phyloP scores from a whole-genome alignment of 1,140 invertebrate genomes.

The Idris sp. region DNA sequence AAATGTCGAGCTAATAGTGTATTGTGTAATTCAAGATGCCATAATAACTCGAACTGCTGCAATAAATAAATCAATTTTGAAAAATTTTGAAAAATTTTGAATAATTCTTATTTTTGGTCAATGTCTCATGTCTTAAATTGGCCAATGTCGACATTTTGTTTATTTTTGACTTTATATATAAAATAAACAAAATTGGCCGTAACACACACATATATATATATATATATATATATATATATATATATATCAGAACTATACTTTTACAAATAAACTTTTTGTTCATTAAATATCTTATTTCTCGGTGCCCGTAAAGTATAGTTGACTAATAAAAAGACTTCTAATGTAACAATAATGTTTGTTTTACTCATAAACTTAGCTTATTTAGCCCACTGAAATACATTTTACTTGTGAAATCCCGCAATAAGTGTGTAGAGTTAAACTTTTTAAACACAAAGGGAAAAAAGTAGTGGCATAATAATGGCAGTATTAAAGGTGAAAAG shows the following conservation, averaged over 20 bases:
- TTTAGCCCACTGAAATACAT: conserved; percentile 27
- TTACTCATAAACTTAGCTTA: conserved; percentile 29
- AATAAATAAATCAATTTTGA: too few relatives aligned
- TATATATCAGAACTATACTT: neutral
- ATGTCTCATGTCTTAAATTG: too few relatives aligned
- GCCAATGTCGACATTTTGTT: too few relatives aligned
- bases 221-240: too few relatives aligned
- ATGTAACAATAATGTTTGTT: conserved; percentile 34
- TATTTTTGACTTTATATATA: too few relatives aligned
- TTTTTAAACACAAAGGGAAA: conserved; percentile 14
- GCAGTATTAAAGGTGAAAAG: conserved; percentile 17
- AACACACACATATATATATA: too few relatives aligned
- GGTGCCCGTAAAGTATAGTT: conserved; percentile 1
- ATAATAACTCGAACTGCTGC: too few relatives aligned
- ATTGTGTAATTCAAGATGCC: too few relatives aligned
- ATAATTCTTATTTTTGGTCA: too few relatives aligned
- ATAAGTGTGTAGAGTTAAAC: conserved; percentile 27
- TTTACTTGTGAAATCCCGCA: conserved; percentile 18
- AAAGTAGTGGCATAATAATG: neutral
- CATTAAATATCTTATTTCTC: conserved; percentile 7
- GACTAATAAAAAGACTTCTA: conserved; percentile 13
- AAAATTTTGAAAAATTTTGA: too few relatives aligned
- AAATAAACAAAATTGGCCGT: too few relatives aligned
- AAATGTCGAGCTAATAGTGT: too few relatives aligned
- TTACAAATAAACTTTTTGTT: neutral